These are phyloP conservation scores for Lycodopsis pacificus DNA, from an alignment of 2,797 vertebrate species.

Conservation along the genomic window DNA sequence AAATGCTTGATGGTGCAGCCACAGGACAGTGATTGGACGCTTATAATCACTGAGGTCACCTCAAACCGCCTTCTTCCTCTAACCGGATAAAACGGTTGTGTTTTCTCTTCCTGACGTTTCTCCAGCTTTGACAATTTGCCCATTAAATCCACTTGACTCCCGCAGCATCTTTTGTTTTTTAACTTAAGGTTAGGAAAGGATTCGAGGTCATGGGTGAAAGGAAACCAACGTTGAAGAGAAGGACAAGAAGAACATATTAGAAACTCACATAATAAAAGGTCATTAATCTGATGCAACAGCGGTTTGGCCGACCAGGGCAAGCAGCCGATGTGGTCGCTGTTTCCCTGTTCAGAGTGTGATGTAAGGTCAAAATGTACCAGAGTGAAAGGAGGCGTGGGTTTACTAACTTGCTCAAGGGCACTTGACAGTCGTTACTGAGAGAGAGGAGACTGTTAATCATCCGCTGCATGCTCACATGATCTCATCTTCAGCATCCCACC, in stretches of 20 bases:
- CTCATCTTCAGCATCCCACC: conserved; percentile 64
- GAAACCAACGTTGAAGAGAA: background rate
- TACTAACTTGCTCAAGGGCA: conserved; percentile 70
- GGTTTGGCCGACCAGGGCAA: background rate
- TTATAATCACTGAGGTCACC: conserved; percentile 22
- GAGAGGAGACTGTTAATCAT: conserved; percentile 71
- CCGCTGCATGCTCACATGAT: conserved; percentile 68
- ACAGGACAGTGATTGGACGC: conserved; percentile 35
- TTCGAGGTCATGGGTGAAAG: background rate
- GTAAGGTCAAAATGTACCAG: conserved; percentile 33
- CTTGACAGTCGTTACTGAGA: conserved; percentile 52
- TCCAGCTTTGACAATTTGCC: background rate
- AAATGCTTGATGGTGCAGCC: conserved; percentile 28
- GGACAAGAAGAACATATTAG: background rate
- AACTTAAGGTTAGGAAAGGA: background rate
- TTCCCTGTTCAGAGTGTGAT: conserved; percentile 16
- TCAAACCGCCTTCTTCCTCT: background rate
- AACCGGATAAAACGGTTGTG: conserved; percentile 27
- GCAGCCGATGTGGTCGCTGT: background rate
- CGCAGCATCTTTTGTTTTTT: background rate
- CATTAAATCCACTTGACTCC: background rate
- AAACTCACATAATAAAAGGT: background rate
- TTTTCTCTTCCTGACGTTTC: conserved; percentile 10
- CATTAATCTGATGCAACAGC: background rate
- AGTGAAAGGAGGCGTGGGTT: conserved; percentile 42